Conservation (phyloP, 1,140 invertebrate genomes). For the Pollicipes pollicipes region DNA sequence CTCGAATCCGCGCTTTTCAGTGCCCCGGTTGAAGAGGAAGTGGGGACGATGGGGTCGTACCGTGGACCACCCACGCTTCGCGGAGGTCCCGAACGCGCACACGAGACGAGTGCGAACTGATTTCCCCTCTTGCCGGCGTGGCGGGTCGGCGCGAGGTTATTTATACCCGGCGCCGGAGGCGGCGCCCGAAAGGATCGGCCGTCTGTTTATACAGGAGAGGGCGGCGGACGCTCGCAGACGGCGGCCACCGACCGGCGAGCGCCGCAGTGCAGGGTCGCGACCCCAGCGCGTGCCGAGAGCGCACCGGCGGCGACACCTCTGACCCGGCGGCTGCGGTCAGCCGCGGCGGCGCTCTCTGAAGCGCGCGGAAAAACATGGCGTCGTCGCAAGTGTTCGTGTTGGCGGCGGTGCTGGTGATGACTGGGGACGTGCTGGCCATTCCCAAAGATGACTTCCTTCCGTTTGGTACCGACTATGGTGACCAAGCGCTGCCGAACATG, state of each 20-base stretch:
- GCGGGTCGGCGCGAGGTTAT: background rate
- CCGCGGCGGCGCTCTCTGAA: background rate
- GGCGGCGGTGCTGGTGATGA: background rate
- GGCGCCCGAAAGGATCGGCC: background rate
- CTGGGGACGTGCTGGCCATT: background rate
- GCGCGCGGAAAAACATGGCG: no score
- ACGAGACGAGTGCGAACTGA: no score
- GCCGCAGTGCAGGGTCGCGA: background rate
- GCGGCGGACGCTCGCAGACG: background rate
- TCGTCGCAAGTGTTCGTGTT: no score
- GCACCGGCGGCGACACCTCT: background rate
- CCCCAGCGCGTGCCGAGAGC: no score
- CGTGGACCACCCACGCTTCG: no score
- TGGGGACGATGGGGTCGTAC: background rate
- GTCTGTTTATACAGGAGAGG: background rate
- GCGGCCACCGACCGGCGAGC: background rate
- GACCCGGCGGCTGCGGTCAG: no score
- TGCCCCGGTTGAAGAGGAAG: background rate
- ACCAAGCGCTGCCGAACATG: background rate
- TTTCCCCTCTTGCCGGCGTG: no score
- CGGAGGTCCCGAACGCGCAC: no score
- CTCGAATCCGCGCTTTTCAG: no score
- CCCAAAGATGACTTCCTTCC: background rate
- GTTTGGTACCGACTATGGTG: background rate
- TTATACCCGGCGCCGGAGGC: background rate